Evolutionary conservation across 2,888 invertebrate genomes (phyloP), one percentile per base, ranked within the genome.

Genomic region (Anaspis maculata): DNA sequence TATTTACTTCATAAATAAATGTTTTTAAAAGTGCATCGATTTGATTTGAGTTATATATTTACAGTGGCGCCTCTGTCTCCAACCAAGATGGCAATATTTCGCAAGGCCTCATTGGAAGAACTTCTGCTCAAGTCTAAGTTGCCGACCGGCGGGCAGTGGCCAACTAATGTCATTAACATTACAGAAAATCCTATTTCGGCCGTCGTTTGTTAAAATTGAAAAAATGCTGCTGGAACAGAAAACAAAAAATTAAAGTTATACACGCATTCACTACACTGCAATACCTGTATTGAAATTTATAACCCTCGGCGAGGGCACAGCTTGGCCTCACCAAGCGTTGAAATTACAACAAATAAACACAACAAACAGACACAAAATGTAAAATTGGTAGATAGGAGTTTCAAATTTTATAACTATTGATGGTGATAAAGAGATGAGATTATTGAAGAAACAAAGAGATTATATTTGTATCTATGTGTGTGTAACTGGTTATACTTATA

Each of bases 141-240:
- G 9, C 46, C 64, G 43, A 10, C 10, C 4, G 50, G 62, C 59
- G 67, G 52, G 54, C 69, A 56, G 68, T 68, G 63, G 67, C 63
- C 54, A 52, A 72, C 77, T 51, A 76, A 79, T 42, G 74, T 78
- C 55, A 83, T 83, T 61, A 78, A 78, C 67, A 83, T 83, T 67
- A 83, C 82, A 37, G 83, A 83, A 68, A 83, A 83, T 62, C 83
- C 83, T 32, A 82, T 83, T 64, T 79, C 81, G 52, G 81, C 80
- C 27, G 77, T 81, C 48, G 80, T 76, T 56, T 83, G 82, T 68
- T 83, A 80, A 74, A 61, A n/a, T 15, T 15, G 24, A 5, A 9
- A 24, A 10, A 5, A 24, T 24, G 4, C 4, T 10, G 12, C 10
- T 24, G 6, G 11, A 4, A 7, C 24, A 4, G 11, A 5, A 7